phyloP scores from a whole-genome alignment of 2,797 vertebrate genomes.

The Rhynchotus rufescens region DNA sequence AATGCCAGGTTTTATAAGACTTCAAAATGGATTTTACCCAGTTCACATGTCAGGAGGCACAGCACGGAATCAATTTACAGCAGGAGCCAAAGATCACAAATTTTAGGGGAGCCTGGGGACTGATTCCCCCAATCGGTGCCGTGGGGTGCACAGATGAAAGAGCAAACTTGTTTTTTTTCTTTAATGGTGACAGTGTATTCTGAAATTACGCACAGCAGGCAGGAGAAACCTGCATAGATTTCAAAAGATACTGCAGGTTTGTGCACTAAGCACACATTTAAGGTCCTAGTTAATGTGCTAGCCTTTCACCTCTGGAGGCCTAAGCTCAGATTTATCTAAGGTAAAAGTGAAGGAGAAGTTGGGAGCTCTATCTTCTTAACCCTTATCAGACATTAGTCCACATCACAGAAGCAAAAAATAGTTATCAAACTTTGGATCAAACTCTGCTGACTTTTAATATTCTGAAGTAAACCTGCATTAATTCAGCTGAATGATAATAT shows the following conservation, averaged over 20 bases:
- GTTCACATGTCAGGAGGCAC: conserved; percentile 71
- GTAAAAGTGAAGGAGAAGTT: conserved; percentile 57
- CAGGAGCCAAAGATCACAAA: conserved; percentile 83
- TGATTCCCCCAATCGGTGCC: conserved; percentile 68
- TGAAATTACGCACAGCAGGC: conserved; percentile 82
- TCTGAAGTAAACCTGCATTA: not conserved
- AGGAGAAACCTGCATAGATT: conserved; percentile 79
- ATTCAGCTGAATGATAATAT: not conserved
- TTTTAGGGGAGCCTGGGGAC: conserved; percentile 81
- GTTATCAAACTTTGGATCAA: not conserved
- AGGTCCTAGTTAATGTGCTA: conserved; percentile 71
- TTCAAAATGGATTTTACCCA: conserved; percentile 64
- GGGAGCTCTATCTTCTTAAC: conserved; percentile 54
- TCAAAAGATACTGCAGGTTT: conserved; percentile 82
- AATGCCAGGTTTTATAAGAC: conserved; percentile 73
- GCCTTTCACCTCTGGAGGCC: conserved; percentile 71
- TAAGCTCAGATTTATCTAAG: conserved; percentile 63
- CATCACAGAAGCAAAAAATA: not conserved
- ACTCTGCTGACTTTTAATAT: not conserved
- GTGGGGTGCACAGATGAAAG: conserved; percentile 76
- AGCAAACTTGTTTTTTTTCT: conserved; percentile 73
- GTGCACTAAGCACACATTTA: conserved; percentile 73
- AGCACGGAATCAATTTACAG: conserved; percentile 81
- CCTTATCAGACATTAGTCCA: conserved; percentile 35
- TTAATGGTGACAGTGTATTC: conserved; percentile 75